Base-by-base conservation (phyloP, 1,140 invertebrate genomes). In the Araneus ventricosus region DNA sequence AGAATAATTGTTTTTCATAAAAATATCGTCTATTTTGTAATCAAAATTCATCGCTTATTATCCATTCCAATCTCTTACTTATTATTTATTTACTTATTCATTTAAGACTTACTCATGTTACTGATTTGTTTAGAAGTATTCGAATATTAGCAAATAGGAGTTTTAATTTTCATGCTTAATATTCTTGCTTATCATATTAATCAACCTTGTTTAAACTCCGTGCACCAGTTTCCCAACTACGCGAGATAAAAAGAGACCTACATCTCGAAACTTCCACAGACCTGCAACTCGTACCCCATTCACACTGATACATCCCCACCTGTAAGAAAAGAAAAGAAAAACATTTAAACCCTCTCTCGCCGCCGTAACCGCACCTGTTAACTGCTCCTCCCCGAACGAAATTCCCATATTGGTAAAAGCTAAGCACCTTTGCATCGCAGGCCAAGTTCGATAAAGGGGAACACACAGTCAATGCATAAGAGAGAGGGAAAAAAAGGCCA, bases 401-500 rank as follows among this genome's bases (percentile, higher is more conserved):
- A 89, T 89, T 89, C 79, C 89, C 89, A 90, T 67, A 59, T 67
- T 34, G 22, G 61, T n/a, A 87, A 67, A 67, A 70, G 70, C 41
- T 24, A 75, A 75, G 70, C 70, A 75, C 39, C 67, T 27, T 24
- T n/a, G 52, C 27, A 84, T 59, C 24, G 45, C 70, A 37, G 70
- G 70, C 30, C 70, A 75, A 75, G 70, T 75, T 75, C 70, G 70
- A 30, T 75, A 34, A 75, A 34, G 70, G 67, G 70, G 70, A 75
- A 75, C 70, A 34, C 30, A 4, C n/a, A 63, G 22, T 52, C 45
- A 52, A 63, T 63, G n/a, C 59, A 24, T 63, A 75, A 37, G 17
- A 37, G 70, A 75, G 30, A 70, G 63, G 10, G 8, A n/a, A 27
- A 70, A 85, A 85, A 91, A 52, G 7, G 24, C 39, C 39, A 75